These are phyloP conservation scores for Heliconius sara DNA, from an alignment of 2,888 invertebrate genomes.

Conservation along the genomic window DNA sequence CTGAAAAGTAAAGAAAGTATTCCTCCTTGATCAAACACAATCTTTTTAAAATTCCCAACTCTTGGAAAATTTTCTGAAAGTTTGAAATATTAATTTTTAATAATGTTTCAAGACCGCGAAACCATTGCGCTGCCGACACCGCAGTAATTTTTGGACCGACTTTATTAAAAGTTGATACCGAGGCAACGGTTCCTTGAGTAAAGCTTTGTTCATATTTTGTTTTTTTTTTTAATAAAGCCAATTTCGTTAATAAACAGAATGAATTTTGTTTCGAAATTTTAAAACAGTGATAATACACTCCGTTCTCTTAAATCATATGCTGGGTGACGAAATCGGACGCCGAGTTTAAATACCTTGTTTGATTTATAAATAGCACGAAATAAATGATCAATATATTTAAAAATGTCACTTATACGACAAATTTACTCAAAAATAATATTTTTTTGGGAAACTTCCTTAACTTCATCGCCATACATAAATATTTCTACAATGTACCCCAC, in stretches of 20 bases:
- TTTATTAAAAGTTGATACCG: conserved; percentile 74
- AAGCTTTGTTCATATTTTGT: conserved; percentile 13
- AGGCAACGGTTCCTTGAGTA: conserved; percentile 48
- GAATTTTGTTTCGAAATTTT: neutral
- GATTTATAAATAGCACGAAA: neutral
- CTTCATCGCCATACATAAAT: neutral
- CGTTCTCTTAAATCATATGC: neutral
- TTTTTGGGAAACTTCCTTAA: neutral
- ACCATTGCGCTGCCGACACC: conserved; percentile 45
- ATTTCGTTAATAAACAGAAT: conserved; percentile 8
- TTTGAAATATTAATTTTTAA: conserved; percentile 49
- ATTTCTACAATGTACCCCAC: conserved; percentile 53
- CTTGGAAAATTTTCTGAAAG: conserved; percentile 40
- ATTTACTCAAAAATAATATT: neutral
- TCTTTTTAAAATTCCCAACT: conserved; percentile 43
- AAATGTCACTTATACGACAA: neutral
- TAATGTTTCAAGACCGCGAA: conserved; percentile 47
- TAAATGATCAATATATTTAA: neutral
- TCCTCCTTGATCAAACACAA: conserved; percentile 22
- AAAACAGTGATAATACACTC: neutral
- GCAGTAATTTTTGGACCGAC: conserved; percentile 57
- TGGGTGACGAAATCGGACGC: neutral
- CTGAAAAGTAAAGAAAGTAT: conserved; percentile 2
- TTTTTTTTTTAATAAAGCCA: conserved; percentile 6
- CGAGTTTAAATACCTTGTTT: neutral